phyloP scores from a whole-genome alignment of 1,140 invertebrate species.

The Samia ricini region DNA sequence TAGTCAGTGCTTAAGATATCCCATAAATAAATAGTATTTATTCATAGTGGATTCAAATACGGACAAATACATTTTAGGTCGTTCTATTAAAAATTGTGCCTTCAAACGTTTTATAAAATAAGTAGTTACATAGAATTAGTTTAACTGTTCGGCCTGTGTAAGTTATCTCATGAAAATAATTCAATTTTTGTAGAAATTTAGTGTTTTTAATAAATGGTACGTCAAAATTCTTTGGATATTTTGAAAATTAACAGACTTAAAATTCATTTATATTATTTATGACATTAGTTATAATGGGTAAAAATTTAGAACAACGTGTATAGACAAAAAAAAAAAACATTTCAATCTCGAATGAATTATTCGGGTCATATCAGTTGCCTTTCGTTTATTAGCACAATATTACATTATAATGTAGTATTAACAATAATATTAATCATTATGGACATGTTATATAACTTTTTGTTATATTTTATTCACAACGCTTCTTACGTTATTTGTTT shows the following conservation, averaged over 20 bases:
- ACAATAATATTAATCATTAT: too few species aligned
- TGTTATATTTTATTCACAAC: too few species aligned
- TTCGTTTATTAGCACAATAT: not conserved
- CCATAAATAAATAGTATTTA: not conserved
- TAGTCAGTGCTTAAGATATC: not conserved
- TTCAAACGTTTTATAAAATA: constrained; percentile 61
- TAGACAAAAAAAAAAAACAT: not conserved
- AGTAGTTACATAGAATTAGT: constrained; percentile 46
- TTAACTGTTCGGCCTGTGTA: constrained; percentile 47
- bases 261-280: not conserved
- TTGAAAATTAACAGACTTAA: not conserved
- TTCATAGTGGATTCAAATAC: not conserved
- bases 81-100: constrained; percentile 67
- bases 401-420: too few species aligned
- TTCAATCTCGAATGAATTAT: not conserved
- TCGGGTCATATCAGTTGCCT: constrained; percentile 9
- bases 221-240: too few species aligned
- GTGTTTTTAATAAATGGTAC: too few species aligned
- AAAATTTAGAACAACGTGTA: not conserved
- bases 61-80: constrained; percentile 39
- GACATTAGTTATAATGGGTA: not conserved
- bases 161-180: constrained; percentile 24
- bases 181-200: not conserved
- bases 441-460: too few species aligned
- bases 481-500: too few species aligned